A percentile compares a stretch with the other conserved stretches of the same genome.
phyloP scores from a whole-genome alignment of 2,797 vertebrate genomes.

The Leptodactylus fallax region DNA sequence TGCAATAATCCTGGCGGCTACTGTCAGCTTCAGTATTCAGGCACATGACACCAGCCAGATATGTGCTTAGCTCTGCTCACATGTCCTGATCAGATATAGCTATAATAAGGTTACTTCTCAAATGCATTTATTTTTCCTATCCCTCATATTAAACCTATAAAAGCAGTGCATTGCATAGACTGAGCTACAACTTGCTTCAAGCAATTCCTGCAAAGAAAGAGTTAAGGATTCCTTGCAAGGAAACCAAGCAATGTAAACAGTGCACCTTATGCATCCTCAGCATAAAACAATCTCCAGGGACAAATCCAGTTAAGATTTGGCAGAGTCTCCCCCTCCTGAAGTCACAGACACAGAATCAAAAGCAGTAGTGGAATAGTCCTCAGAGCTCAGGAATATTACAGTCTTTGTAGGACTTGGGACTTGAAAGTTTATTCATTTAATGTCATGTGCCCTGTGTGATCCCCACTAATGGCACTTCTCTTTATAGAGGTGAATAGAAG shows the following conservation, averaged over 20 bases:
- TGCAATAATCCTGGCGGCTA: not conserved
- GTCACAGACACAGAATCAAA: not conserved
- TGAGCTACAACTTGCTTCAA: not conserved
- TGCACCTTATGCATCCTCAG: conserved; percentile 40
- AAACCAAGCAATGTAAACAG: conserved; percentile 26
- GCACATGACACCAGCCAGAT: not conserved
- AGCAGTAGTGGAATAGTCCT: not conserved
- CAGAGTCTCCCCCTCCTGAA: conserved; percentile 1
- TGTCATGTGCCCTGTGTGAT: not conserved
- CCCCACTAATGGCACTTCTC: not conserved
- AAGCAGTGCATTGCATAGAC: not conserved
- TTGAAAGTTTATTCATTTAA: not conserved
- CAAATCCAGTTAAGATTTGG: conserved; percentile 12
- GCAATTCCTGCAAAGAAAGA: not conserved
- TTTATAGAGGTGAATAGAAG: not conserved
- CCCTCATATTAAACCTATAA: not conserved
- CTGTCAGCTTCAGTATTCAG: not conserved
- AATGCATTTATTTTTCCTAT: not conserved
- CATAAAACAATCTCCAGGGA: conserved; percentile 24
- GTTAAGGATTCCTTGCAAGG: conserved; percentile 20
- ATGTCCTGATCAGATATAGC: not conserved
- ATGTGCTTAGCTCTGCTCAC: not conserved
- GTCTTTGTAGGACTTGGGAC: not conserved
- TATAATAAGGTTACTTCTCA: not conserved
- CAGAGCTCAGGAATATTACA: not conserved